Evolutionary conservation across 1,140 invertebrate genomes (phyloP).

Genomic region (Solenopsis fugax): DNA sequence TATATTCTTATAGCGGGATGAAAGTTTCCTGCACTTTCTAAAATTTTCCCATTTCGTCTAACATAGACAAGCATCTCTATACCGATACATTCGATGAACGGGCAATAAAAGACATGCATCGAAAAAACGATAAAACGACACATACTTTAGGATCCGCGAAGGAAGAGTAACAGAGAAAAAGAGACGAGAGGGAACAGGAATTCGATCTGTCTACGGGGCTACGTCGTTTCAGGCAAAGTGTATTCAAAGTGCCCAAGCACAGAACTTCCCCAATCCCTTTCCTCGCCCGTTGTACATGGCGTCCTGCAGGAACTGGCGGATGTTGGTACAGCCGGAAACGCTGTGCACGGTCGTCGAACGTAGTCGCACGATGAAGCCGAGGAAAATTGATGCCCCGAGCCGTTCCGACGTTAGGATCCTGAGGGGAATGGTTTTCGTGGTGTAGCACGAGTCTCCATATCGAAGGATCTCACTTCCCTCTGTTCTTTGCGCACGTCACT

Average conservation of each 20-base stretch:
- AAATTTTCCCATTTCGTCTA: not conserved
- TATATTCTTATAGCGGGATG: not conserved
- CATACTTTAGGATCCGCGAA: conserved; percentile 13
- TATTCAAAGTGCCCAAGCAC: conserved; percentile 72
- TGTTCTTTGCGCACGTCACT: conserved; percentile 21
- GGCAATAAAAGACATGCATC: conserved; percentile 50
- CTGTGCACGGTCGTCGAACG: conserved; percentile 71
- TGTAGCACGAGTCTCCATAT: conserved; percentile 9
- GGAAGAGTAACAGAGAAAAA: conserved; percentile 9
- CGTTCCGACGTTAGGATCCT: conserved; percentile 63
- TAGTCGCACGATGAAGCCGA: conserved; percentile 62
- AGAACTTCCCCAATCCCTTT: conserved; percentile 75
- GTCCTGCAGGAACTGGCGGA: conserved; percentile 65
- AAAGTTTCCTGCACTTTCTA: not conserved
- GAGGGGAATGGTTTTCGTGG: conserved; percentile 39
- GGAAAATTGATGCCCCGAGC: conserved; percentile 73
- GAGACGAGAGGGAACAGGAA: conserved; percentile 40
- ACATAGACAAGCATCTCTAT: not conserved
- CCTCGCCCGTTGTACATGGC: conserved; percentile 70
- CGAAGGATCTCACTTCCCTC: conserved; percentile 29
- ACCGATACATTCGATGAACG: conserved; percentile 16
- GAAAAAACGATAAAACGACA: conserved; percentile 44
- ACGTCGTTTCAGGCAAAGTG: conserved; percentile 72
- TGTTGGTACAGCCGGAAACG: conserved; percentile 70
- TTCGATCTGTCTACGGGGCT: conserved; percentile 66